These are phyloP conservation scores for Polydrusus tereticollis DNA, from an alignment of 2,888 invertebrate species.

Conservation along the genomic window DNA sequence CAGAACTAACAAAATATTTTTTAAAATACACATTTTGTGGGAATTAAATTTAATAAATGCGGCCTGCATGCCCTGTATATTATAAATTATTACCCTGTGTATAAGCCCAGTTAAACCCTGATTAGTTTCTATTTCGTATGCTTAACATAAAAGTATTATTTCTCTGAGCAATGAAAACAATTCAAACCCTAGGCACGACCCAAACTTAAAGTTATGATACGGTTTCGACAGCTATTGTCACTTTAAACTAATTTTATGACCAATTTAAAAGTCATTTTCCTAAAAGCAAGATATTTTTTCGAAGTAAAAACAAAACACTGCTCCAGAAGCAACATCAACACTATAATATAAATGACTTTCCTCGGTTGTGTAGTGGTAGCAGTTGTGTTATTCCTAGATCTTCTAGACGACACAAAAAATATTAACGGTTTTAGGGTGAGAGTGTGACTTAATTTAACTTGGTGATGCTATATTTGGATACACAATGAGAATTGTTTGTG, in stretches of 20 bases:
- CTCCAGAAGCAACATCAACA: constrained; percentile 38
- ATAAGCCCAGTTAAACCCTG: no score
- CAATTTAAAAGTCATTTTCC: constrained; percentile 50
- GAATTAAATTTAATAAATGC: no score
- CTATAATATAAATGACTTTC: constrained; percentile 57
- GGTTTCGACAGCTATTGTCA: constrained; percentile 45
- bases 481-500: constrained; percentile 31
- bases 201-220: constrained; percentile 47
- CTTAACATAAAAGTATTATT: constrained; percentile 11
- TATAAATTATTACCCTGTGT: no score
- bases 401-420: constrained; percentile 59
- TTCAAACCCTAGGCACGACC: constrained; percentile 28
- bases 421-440: constrained; percentile 55
- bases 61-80: no score
- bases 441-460: constrained; percentile 21
- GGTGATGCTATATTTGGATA: constrained; percentile 46
- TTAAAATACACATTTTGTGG: no score
- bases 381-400: constrained; percentile 59
- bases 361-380: constrained; percentile 55
- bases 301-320: constrained; percentile 51
- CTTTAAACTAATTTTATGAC: constrained; percentile 39
- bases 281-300: constrained; percentile 46
- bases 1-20: no score
- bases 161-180: constrained; percentile 21
- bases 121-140: no score